Evolutionary conservation across 2,797 vertebrate genomes (phyloP).

Genomic region (Amblyopsis hoosieri): DNA sequence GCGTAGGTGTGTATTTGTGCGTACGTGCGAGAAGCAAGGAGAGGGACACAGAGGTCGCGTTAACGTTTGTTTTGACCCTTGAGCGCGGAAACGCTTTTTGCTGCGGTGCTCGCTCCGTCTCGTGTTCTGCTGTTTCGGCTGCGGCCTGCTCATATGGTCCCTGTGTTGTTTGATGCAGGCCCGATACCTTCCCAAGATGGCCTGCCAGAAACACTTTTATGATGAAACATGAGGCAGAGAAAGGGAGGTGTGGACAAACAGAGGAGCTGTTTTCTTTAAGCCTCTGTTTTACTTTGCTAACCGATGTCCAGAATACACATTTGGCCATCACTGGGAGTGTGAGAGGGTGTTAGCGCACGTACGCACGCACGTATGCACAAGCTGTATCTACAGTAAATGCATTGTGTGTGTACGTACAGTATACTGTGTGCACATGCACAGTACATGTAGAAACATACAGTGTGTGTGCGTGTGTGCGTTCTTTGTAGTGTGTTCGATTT

Average conservation of each 20-base stretch:
- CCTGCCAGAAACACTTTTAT: conserved; percentile 76
- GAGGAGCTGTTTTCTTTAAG: conserved; percentile 68
- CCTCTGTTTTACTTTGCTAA: conserved; percentile 68
- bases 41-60: conserved; percentile 15
- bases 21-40: conserved; percentile 2
- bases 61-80: conserved; percentile 25
- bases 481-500: conserved; percentile 30
- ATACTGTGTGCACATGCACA: conserved; percentile 21
- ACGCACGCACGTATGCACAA: not conserved
- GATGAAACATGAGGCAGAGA: conserved; percentile 73
- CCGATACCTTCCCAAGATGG: conserved; percentile 61
- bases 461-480: not conserved
- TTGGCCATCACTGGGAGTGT: conserved; percentile 62
- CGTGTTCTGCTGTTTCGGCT: conserved; percentile 61
- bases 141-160: conserved; percentile 66
- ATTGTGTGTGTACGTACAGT: conserved; percentile 12
- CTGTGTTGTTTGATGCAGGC: conserved; percentile 69
- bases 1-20: not conserved
- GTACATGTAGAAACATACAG: not conserved
- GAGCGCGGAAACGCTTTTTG: conserved; percentile 57
- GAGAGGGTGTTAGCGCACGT: conserved; percentile 14
- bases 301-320: conserved; percentile 70
- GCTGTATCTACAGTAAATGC: not conserved
- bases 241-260: conserved; percentile 73
- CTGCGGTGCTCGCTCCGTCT: conserved; percentile 73